Evolutionary conservation across 2,888 invertebrate genomes (phyloP).

Genomic region (Synergus japonicus): DNA sequence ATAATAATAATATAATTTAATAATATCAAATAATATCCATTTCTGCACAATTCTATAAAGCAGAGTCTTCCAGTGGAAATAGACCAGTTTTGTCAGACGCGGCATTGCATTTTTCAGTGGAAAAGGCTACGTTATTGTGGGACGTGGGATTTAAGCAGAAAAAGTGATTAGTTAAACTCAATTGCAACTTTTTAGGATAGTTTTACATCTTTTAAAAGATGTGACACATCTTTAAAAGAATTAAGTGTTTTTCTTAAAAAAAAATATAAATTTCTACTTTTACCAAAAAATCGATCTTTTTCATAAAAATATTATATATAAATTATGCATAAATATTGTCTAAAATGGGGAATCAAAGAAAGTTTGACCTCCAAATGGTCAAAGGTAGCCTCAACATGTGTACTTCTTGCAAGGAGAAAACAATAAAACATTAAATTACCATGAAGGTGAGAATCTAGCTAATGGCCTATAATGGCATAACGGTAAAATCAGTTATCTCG

Average conservation of each 20-base stretch:
- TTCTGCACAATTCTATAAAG: not conserved
- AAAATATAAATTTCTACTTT: not conserved
- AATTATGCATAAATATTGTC: not conserved
- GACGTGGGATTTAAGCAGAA: not conserved
- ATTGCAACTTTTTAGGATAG: not conserved
- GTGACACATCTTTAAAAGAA: no score
- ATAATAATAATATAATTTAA: no score
- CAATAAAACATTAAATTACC: conserved; percentile 22
- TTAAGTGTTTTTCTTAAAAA: no score
- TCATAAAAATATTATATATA: not conserved
- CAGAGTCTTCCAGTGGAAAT: not conserved
- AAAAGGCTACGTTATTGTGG: not conserved
- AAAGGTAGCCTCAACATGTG: not conserved
- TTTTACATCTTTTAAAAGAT: no score
- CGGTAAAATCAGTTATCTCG: conserved; percentile 19
- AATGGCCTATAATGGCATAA: conserved; percentile 34
- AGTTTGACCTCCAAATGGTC: not conserved
- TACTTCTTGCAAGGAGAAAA: conserved; percentile 20
- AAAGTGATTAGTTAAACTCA: not conserved
- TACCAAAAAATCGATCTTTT: not conserved
- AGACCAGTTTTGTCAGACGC: not conserved
- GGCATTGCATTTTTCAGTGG: conserved; percentile 1
- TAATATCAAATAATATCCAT: no score
- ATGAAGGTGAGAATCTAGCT: conserved; percentile 34
- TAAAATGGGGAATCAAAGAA: not conserved